Evolutionary conservation across 2,888 invertebrate genomes (phyloP).

Genomic region (Hemaris fuciformis): DNA sequence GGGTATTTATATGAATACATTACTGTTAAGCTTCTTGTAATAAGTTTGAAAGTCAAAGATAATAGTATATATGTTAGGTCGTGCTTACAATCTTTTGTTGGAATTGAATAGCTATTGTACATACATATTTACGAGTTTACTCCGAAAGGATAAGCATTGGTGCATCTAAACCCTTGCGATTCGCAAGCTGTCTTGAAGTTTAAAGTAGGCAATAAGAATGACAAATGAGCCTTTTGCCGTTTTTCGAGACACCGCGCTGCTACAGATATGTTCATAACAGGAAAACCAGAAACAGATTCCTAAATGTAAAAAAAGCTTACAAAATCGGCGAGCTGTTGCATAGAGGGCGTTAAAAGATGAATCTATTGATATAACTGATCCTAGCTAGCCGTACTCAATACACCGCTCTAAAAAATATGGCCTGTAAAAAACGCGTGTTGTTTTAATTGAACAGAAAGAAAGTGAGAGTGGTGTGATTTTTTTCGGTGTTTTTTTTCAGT

Average conservation of each 20-base stretch:
- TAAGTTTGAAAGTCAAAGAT: neutral
- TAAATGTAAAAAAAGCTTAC: neutral
- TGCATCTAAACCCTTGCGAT: too few relatives aligned
- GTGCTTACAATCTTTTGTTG: neutral
- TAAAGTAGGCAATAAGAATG: too few relatives aligned
- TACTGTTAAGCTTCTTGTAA: neutral
- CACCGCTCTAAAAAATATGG: neutral
- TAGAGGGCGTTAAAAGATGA: neutral
- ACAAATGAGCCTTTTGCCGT: too few relatives aligned
- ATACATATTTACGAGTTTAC: too few relatives aligned
- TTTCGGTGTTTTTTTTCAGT: constrained; percentile 10
- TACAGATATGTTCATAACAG: too few relatives aligned
- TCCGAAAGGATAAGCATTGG: too few relatives aligned
- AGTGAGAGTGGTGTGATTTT: constrained; percentile 31
- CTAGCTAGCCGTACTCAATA: neutral
- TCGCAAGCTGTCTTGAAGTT: too few relatives aligned
- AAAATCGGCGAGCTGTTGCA: neutral
- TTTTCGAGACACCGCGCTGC: too few relatives aligned
- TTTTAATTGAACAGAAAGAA: constrained; percentile 32
- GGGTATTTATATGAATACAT: neutral
- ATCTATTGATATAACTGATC: neutral
- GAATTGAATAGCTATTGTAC: too few relatives aligned
- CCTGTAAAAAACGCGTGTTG: constrained; percentile 10
- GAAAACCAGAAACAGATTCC: too few relatives aligned
- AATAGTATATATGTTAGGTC: neutral